phyloP scores from a whole-genome alignment of 2,113 vertebrate genomes.

The Seriola dumerili region DNA sequence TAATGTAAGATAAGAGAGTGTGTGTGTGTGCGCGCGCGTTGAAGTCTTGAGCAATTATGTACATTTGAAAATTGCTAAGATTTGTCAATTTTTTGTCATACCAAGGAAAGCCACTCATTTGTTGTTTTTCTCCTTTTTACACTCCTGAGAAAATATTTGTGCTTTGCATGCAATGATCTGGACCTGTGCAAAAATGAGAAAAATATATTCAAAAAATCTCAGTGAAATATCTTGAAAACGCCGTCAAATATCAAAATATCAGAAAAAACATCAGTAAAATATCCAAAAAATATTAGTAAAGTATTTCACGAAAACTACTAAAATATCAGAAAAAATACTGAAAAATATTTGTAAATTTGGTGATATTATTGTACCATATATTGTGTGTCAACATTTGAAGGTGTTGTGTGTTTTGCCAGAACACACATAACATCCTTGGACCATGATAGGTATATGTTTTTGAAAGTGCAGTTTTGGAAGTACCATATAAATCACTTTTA shows the following conservation, averaged over 20 bases:
- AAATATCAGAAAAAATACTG: too few species aligned
- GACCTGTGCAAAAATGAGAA: not conserved
- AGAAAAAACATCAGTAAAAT: not conserved
- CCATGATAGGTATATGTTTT: not conserved
- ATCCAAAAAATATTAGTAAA: not conserved
- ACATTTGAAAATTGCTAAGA: not conserved
- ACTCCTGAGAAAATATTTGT: too few species aligned
- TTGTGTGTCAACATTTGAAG: not conserved
- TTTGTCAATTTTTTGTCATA: not conserved
- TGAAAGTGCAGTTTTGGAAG: not conserved
- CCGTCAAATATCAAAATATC: too few species aligned
- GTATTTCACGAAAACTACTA: not conserved
- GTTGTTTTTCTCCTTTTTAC: not conserved
- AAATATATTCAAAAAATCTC: not conserved
- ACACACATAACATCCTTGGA: not conserved
- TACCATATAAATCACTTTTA: not conserved
- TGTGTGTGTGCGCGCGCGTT: not conserved
- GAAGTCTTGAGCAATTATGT: not conserved
- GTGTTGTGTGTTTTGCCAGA: not conserved
- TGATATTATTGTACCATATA: not conserved
- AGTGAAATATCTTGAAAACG: too few species aligned
- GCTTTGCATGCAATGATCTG: too few species aligned
- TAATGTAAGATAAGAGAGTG: not conserved
- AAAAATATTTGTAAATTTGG: too few species aligned
- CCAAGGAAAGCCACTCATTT: not conserved